Base-by-base conservation (phyloP, 2,888 invertebrate genomes). In the Latrodectus hesperus region DNA sequence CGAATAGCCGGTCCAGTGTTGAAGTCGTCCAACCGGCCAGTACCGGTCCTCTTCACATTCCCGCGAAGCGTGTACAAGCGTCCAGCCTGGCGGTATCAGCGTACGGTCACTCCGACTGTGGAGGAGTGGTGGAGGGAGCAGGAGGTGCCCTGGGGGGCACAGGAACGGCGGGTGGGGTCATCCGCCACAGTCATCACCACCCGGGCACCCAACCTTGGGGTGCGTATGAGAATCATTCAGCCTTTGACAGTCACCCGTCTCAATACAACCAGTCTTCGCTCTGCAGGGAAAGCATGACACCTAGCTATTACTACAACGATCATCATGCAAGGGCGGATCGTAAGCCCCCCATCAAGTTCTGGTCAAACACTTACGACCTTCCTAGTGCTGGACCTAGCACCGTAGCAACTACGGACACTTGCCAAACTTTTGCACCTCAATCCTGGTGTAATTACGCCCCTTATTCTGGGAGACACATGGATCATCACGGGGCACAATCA, bases 371-470 rank as follows among this genome's bases (percentile, higher is more conserved):
- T 26, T 89, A 89, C 38, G 89, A 89, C 51, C 55, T 89, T 67
- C 81, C 89, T 64, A 55, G 68, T 8, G 77, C 87, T 17, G 88
- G 89, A 16, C 88, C 88, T 26, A 88, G 88, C 51, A 78, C 84
- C n/a, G 81, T 85, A 16, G 74, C 84, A 26, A 80, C 87, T n/a
- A 80, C 89, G 51, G 89, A 89, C 77, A 75, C 88, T 49, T 89
- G 89, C 75, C 89, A 89, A 71, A 82, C 84, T 74, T 89, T 89
- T 74, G 88, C 84, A 8, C 89, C 89, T 11, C 89, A 89, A 53
- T 83, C 90, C 12, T 90, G 90, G 90, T 90, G 89, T 75, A 88
- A 89, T 38, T 89, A 89, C 65, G 84, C 90, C 12, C 89, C 89
- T 16, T 90, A 90, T 72, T 81, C 88, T 6, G 84, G 86, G 60